A percentile compares a stretch with the other conserved stretches of the same genome.
These are phyloP conservation scores for Microdon myrmicae DNA, from an alignment of 2,888 invertebrate species.

Conservation along the genomic window DNA sequence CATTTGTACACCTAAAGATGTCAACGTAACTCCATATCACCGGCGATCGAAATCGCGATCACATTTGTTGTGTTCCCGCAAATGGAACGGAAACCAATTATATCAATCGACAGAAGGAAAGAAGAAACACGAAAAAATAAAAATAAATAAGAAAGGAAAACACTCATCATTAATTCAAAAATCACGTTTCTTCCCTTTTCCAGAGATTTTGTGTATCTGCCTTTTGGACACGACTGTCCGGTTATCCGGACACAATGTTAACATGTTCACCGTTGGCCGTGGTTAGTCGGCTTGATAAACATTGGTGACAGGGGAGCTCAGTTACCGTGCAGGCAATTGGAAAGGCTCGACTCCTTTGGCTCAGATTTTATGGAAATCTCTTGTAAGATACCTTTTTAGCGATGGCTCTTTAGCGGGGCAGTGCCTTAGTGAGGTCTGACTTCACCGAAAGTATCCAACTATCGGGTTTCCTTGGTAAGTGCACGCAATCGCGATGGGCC, in stretches of 20 bases:
- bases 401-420: too few relatives aligned
- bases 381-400: too few relatives aligned
- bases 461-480: constrained; percentile 34
- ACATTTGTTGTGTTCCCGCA: constrained; percentile 4
- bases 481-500: constrained; percentile 29
- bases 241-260: constrained; percentile 17
- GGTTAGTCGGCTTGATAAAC: constrained; percentile 11
- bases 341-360: constrained; percentile 16
- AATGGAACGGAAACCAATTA: constrained; percentile 41
- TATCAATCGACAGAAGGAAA: constrained; percentile 9
- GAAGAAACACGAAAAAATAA: constrained; percentile 20
- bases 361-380: constrained; percentile 18
- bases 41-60: too few relatives aligned
- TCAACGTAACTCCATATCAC: constrained; percentile 16
- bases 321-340: constrained; percentile 16
- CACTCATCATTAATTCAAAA: constrained; percentile 42
- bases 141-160: too few relatives aligned
- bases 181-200: constrained; percentile 37
- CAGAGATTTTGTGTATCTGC: constrained; percentile 35
- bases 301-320: constrained; percentile 31
- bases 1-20: constrained; percentile 2
- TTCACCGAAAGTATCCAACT: constrained; percentile 33
- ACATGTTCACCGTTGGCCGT: constrained; percentile 5
- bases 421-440: constrained; percentile 31
- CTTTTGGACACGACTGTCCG: constrained; percentile 35